Base-by-base conservation (phyloP, 2,797 vertebrate species). In the Poecilia wingei region DNA sequence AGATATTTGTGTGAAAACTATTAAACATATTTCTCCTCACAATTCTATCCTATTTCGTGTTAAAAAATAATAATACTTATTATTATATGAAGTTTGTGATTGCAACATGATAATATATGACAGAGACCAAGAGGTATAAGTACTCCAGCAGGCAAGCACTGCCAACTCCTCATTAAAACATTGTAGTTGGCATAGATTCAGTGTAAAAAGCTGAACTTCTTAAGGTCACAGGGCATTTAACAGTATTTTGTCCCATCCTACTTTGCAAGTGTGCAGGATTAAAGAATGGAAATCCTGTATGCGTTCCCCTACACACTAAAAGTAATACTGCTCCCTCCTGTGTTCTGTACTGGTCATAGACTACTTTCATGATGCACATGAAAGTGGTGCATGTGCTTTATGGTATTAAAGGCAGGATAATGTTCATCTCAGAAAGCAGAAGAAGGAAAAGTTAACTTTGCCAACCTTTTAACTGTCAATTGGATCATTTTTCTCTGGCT, bases 311-410 rank as follows among this genome's bases (percentile, higher is more conserved):
- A 13, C 46, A 46, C 57, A 49, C 20, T 39, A 64, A 43, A 46
- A 41, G 59, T 45, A n/a, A 76, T 25, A 6, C 43, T 76, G 74
- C 28, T 25, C 28, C 74, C 43, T 76, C 43, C 28, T 64, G 57
- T 66, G 55, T 61, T 20, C 41, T 75, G 41, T 22, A 33, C 41
- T 61, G 10, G 57, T 47, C 39, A 47, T 46, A 66, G 33, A 66
- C 61, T 28, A 39, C 4, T 36, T 68, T 41, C 64, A 68, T 25
- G 20, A 25, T 25, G 1, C 7, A 41, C 49, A 51, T 22, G 20
- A 64, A 36, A 36, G 4, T 36, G 16, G 14, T 14, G 14, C 2
- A 33, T 18, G 3, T 33, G 13, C 49, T 51, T 51, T 51, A 22
- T 1, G 16, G 8, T 3, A 68, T 39, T 25, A 66, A 18, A 28